A percentile compares a stretch with the other conserved stretches of the same genome.
Evolutionary conservation across 2,113 vertebrate species (phyloP).

Genomic region (Haplochromis burtoni): DNA sequence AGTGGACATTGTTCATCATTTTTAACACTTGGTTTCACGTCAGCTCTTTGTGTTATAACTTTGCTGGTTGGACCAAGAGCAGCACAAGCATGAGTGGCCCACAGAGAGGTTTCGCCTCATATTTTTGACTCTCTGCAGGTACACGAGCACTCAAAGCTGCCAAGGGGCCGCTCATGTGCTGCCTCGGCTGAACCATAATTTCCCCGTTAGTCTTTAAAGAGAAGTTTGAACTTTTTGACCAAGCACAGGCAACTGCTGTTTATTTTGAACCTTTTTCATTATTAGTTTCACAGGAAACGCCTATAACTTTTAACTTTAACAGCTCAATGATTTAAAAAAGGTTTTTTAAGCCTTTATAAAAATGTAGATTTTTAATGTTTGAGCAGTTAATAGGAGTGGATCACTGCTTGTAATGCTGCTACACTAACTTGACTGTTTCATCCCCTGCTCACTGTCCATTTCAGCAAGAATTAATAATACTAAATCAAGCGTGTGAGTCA

Average conservation of each 20-base stretch:
- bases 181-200: background rate
- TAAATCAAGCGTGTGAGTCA: background rate
- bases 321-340: background rate
- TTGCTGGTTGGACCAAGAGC: background rate
- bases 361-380: background rate
- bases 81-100: background rate
- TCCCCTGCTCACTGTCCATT: background rate
- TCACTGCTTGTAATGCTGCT: background rate
- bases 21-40: background rate
- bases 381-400: background rate
- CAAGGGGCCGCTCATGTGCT: background rate
- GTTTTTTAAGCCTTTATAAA: background rate
- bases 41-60: background rate
- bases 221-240: background rate
- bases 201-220: background rate
- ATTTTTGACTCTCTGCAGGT: background rate
- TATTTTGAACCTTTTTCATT: background rate
- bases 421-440: background rate
- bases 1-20: background rate
- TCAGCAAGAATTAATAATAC: background rate
- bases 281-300: background rate
- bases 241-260: background rate
- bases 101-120: background rate
- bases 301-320: background rate
- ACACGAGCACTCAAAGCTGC: background rate